phyloP scores from a whole-genome alignment of 2,113 vertebrate species.

The Bufo bufo region DNA sequence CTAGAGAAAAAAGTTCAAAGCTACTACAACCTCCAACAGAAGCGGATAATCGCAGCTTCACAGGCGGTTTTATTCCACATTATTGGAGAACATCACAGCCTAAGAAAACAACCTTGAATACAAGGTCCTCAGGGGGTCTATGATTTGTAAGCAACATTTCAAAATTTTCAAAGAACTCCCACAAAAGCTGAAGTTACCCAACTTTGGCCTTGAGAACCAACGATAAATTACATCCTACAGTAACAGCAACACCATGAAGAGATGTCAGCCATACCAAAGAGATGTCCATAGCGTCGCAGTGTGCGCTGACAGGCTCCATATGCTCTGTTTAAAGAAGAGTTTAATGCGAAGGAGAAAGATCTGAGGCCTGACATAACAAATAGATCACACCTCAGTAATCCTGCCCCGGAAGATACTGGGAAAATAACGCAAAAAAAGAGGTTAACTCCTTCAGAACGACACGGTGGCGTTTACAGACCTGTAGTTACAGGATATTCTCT shows the following conservation, averaged over 20 bases:
- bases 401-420: background rate
- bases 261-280: background rate
- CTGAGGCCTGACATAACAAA: conserved; percentile 20
- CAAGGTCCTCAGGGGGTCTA: conserved; percentile 1
- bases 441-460: background rate
- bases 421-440: conserved; percentile 27
- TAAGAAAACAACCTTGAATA: background rate
- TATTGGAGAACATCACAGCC: background rate
- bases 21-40: background rate
- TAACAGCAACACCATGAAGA: conserved; percentile 27
- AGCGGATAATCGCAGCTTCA: background rate
- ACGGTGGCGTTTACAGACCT: background rate
- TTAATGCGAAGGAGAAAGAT: conserved; percentile 4
- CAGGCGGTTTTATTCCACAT: background rate
- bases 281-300: background rate
- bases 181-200: conserved; percentile 20
- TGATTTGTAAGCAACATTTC: background rate
- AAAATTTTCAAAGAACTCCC: conserved; percentile 6
- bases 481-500: background rate
- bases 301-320: conserved; percentile 34
- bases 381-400: conserved; percentile 29
- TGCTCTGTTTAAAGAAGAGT: conserved; percentile 36
- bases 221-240: conserved; percentile 26
- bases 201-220: background rate
- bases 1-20: background rate